Base-by-base conservation (phyloP, 1,140 invertebrate species). In the Cephus cinctus region DNA sequence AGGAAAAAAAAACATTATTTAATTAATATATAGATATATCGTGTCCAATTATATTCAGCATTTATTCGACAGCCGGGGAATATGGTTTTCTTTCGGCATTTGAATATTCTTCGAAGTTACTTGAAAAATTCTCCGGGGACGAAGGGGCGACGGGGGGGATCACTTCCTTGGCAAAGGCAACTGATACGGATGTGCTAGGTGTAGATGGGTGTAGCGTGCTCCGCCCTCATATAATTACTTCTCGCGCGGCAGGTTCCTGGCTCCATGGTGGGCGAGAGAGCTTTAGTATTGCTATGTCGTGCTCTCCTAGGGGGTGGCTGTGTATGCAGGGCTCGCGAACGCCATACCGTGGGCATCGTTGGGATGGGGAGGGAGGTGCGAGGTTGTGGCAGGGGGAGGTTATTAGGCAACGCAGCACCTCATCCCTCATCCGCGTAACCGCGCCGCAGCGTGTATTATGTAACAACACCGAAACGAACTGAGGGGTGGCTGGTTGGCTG, bases 401-500 rank as follows among this genome's bases (percentile, higher is more conserved):
- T 75, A 75, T 73, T 74, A 73, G 72, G 68, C 69, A 71, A 68
- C 69, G 65, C 65, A 66, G 68, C 70, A 75, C 67, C 71, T 73
- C 72, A 70, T 75, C 66, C 65, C 65, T 75, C 71, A 76, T 73
- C 65, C 66, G 61, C 60, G 69, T 67, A 67, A 68, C 71, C 69
- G 63, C 68, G 63, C 65, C 63, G 68, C 69, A 73, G 61, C 67
- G 64, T 76, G 69, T 73, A 76, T 76, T 75, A 76, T 76, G 73
- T 74, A 76, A 72, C 73, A 73, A 71, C 72, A 69, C 63, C 67
- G 67, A 72, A 75, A 75, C 73, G 69, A 74, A 73, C 63, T 64
- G 50, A 44, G 52, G 66, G 59, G 52, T 59, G 55, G 57, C 43
- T 56, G 30, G 38, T 12, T 27, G 30, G 14, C 34, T 18, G 14